These are phyloP conservation scores for Stomorhina lunata DNA, from an alignment of 2,888 invertebrate species.

Conservation along the genomic window DNA sequence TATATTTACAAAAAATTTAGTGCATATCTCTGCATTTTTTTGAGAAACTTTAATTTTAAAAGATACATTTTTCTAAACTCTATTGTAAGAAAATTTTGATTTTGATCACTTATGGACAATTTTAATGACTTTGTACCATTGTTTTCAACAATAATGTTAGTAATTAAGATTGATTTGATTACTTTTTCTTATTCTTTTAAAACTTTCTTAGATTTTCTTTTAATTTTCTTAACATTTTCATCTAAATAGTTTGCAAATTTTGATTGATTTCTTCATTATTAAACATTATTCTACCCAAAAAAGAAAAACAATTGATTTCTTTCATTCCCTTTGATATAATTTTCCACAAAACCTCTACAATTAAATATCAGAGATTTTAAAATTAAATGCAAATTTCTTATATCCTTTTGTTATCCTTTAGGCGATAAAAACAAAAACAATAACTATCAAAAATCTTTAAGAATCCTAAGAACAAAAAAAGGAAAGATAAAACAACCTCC, in stretches of 20 bases:
- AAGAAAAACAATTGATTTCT: constrained; percentile 1
- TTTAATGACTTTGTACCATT: too few species aligned
- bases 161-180: not conserved
- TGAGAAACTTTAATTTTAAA: too few species aligned
- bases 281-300: not conserved
- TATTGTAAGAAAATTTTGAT: too few species aligned
- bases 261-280: constrained; percentile 26
- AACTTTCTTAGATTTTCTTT: not conserved
- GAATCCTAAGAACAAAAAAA: not conserved
- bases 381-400: constrained; percentile 56
- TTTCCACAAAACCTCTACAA: not conserved
- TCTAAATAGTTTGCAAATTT: not conserved
- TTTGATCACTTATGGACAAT: too few species aligned
- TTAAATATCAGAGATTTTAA: not conserved
- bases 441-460: too few species aligned
- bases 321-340: not conserved
- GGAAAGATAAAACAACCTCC: constrained; percentile 22
- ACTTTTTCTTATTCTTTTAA: not conserved
- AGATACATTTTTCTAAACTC: too few species aligned
- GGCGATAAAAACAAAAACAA: constrained; percentile 10
- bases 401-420: not conserved
- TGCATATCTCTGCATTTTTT: too few species aligned
- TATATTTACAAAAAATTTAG: too few species aligned
- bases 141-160: not conserved
- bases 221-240: not conserved